A percentile compares a stretch with the other conserved stretches of the same genome.
These are phyloP conservation scores for Toxotes lorentzi DNA, from an alignment of 2,797 vertebrate genomes.

Conservation along the genomic window DNA sequence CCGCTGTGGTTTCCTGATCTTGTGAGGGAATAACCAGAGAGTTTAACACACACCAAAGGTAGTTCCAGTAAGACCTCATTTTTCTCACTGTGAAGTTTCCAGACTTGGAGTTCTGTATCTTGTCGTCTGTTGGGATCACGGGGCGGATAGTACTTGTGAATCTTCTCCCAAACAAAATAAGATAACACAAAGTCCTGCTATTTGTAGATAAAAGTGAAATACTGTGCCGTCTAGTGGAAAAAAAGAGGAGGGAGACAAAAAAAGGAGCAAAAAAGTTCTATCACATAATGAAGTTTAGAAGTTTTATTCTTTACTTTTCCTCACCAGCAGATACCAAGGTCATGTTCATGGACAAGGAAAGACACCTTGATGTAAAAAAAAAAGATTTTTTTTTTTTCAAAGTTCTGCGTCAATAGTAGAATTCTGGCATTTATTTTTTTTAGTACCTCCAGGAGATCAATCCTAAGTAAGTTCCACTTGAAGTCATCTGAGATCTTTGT, in stretches of 20 bases:
- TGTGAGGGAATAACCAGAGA: slow-evolving; percentile 66
- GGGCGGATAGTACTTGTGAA: slow-evolving; percentile 78
- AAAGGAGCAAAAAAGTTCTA: slow-evolving; percentile 69
- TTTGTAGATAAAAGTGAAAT: slow-evolving; percentile 88
- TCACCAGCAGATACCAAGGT: slow-evolving; percentile 79
- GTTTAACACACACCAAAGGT: slow-evolving; percentile 76
- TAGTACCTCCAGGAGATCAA: slow-evolving; percentile 72
- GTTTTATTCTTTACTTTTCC: slow-evolving; percentile 75
- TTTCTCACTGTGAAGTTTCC: slow-evolving; percentile 83
- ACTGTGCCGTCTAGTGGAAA: slow-evolving; percentile 79
- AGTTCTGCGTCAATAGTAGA: slow-evolving; percentile 64
- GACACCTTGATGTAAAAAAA: slow-evolving; percentile 53
- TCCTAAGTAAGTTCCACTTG: slow-evolving; percentile 69
- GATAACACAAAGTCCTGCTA: slow-evolving; percentile 87
- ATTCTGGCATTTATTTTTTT: slow-evolving; percentile 65
- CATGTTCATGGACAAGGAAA: slow-evolving; percentile 75
- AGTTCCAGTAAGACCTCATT: slow-evolving; percentile 81
- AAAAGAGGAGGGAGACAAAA: slow-evolving; percentile 67
- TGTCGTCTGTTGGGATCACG: slow-evolving; percentile 81
- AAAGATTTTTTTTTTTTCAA: slow-evolving; percentile 39
- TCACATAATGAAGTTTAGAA: slow-evolving; percentile 84
- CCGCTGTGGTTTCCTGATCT: slow-evolving; percentile 50
- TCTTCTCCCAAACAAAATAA: slow-evolving; percentile 84
- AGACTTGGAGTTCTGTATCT: slow-evolving; percentile 85
- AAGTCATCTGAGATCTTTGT: slow-evolving; percentile 65